These are phyloP conservation scores for Augochlorella aurata DNA, from an alignment of 2,888 invertebrate genomes.

Conservation along the genomic window DNA sequence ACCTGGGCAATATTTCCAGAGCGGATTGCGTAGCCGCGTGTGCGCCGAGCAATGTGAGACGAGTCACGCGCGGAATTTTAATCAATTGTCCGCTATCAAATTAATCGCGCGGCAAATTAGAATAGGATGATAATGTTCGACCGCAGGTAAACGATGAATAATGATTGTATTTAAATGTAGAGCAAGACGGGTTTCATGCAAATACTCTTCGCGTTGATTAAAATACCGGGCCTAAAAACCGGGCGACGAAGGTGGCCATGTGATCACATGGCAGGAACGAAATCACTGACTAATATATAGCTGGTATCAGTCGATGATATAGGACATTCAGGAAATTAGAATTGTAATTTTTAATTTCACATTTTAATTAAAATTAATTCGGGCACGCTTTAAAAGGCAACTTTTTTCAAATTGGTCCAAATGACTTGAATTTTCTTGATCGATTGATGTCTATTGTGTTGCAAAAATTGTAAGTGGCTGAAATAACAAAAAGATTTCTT, in stretches of 20 bases:
- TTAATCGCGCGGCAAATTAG: constrained; percentile 1
- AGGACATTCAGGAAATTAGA: constrained; percentile 4
- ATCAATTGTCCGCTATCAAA: not conserved
- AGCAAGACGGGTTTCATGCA: not conserved
- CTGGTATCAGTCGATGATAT: constrained; percentile 1
- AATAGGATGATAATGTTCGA: not conserved
- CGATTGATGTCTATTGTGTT: too few relatives aligned
- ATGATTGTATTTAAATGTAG: constrained; percentile 8
- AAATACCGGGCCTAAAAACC: not conserved
- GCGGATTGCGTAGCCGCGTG: not conserved
- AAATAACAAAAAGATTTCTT: too few relatives aligned
- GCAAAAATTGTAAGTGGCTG: too few relatives aligned
- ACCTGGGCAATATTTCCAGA: not conserved
- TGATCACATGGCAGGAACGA: not conserved
- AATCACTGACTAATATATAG: constrained; percentile 8
- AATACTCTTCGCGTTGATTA: constrained; percentile 13
- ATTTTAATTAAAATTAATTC: too few relatives aligned
- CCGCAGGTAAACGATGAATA: not conserved
- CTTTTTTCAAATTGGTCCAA: too few relatives aligned
- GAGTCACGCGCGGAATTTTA: not conserved
- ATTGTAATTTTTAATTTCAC: too few relatives aligned
- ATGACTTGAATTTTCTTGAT: too few relatives aligned
- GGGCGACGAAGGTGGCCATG: not conserved
- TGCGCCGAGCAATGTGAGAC: not conserved
- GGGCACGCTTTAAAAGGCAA: too few relatives aligned